Base-by-base conservation (phyloP, 2,797 vertebrate species). In the Sebastes taczanowskii region DNA sequence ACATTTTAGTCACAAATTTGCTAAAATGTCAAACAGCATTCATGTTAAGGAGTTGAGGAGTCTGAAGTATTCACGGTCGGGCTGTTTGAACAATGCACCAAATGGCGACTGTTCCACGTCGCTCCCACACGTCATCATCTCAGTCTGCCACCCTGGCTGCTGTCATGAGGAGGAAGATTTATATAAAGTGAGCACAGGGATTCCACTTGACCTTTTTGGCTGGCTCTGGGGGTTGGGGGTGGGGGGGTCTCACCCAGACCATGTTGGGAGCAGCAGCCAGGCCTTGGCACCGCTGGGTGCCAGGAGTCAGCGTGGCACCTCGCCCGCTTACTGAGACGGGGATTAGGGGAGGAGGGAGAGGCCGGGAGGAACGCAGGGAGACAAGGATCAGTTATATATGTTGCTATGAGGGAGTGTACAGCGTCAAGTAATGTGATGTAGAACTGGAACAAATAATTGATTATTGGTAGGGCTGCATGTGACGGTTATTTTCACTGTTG, bases 41-140 rank as follows among this genome's bases (percentile, higher is more conserved):
- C 2, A 6, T 27, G 11, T 10, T 27, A 6, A 60, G 18, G 53
- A 20, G 25, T 16, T 56, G 23, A 30, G 7, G 27, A 25, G 25
- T 29, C 38, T 46, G 16, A 46, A 52, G 49, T 52, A n/a, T 52
- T n/a, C 18, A 52, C 20, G 20, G 1, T 20, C 11, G 29, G 5
- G 60, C 79, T 20, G 29, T 68, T 75, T 5, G 10, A 79, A 62
- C 65, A 69, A 3, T 68, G 55, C 78, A 74, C 34, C 74, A 72
- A 82, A 77, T 67, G 77, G 73, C 22, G 38, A 38, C 30, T 3
- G 46, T 5, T 79, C 34, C 49, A 23, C 35, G 9, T 20, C 55
- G 8, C 70, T 46, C 60, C 70, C 67, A 23, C 35, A 74, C 66
- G 7, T 63, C 81, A 20, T 46, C 66, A 1, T 11, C 23, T 58